Evolutionary conservation across 2,888 invertebrate species (phyloP), one percentile per base, ranked within the genome.

Genomic region (Epinotia ramella): DNA sequence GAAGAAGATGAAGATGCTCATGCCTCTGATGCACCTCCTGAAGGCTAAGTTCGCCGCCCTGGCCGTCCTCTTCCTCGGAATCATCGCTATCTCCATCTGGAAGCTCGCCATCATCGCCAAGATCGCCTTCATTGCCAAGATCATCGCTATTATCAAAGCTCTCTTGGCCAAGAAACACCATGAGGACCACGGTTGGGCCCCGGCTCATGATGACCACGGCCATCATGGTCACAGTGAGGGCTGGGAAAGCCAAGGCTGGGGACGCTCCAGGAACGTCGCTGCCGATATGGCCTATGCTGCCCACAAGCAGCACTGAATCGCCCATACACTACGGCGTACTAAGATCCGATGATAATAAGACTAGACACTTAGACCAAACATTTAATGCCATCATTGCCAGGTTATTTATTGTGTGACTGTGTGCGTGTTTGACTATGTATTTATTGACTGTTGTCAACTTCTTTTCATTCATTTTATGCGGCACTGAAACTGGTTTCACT

Each of bases 71-170:
- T 90, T 96, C 59, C 87, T 97, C 16, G 95, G 96, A 20, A 95
- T 96, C 80, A 95, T 97, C 73, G 96, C 96, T 11, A 93, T 96
- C 40, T 94, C 97, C 67, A 94, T 97, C 69, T 91, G 96, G 86
- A 97, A 97, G 89, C 95, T 97, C 73, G 95, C 97, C 24, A 84
- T 97, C 69, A 93, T 97, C 59, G 96, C 97, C 81, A 97, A 97
- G 92, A 94, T 97, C 67, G 97, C 97, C 0, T 95, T 97, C 79
- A 87, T 94, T 59, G 88, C 91, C 80, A 94, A 94, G 79, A 79
- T 91, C 12, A 87, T 93, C 46, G 84, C 88, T 1, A 82, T 92
- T 77, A 84, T 94, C 81, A 94, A 94, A 81, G 87, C 86, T 13
- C 85, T 94, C 2, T 80, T 93, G n/a, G 87, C 89, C n/a, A 93